Evolutionary conservation across 2,797 vertebrate species (phyloP).

Genomic region (Vespertilio murinus): DNA sequence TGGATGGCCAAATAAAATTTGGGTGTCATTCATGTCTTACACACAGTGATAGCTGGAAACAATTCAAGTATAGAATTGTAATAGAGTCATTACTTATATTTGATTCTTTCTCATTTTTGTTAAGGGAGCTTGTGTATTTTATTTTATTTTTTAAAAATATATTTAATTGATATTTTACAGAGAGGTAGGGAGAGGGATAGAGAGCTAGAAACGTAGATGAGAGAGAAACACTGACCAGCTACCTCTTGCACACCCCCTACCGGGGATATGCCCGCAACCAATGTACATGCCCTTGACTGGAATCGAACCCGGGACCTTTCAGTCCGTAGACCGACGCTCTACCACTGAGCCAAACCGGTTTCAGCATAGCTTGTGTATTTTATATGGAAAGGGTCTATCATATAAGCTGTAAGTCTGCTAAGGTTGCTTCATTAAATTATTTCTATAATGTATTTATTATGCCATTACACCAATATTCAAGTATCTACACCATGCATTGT

Average conservation of each 20-base stretch:
- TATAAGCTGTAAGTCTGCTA: not conserved
- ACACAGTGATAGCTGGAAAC: not conserved
- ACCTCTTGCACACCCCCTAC: too few relatives aligned
- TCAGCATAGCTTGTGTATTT: too few relatives aligned
- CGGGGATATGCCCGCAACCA: too few relatives aligned
- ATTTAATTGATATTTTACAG: too few relatives aligned
- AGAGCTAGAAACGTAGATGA: too few relatives aligned
- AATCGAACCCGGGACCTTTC: too few relatives aligned
- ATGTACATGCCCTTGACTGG: too few relatives aligned
- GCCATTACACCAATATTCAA: not conserved
- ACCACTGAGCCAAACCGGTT: too few relatives aligned
- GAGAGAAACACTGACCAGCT: too few relatives aligned
- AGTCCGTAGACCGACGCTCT: too few relatives aligned
- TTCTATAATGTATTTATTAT: not conserved
- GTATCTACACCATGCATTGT: not conserved
- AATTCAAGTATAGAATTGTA: not conserved
- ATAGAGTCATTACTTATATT: slow-evolving; percentile 1
- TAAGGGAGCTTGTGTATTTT: not conserved
- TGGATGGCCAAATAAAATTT: not conserved
- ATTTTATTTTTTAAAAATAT: not conserved
- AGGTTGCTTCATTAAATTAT: not conserved
- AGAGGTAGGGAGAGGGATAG: too few relatives aligned
- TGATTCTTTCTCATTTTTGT: slow-evolving; percentile 29
- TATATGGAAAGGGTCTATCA: too few relatives aligned
- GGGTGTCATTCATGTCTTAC: not conserved